phyloP scores from a whole-genome alignment of 2,888 invertebrate genomes.

The Biston stratarius region DNA sequence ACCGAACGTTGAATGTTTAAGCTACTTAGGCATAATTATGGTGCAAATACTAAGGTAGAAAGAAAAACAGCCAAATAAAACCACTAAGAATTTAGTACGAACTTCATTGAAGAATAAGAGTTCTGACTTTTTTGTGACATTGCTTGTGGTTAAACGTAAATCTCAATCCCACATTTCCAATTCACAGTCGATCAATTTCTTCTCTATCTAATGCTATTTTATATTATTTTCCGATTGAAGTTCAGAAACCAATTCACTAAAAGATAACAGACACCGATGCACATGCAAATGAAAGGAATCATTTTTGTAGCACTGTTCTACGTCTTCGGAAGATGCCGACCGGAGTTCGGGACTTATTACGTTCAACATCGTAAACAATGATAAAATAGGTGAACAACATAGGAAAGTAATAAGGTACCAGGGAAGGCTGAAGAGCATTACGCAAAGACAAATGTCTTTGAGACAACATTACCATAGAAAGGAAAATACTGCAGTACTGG shows the following conservation, averaged over 20 bases:
- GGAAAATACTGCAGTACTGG: conserved; percentile 18
- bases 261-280: not conserved
- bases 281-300: not conserved
- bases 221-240: no score
- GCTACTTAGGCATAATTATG: conserved; percentile 1
- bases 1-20: not conserved
- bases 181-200: no score
- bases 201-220: no score
- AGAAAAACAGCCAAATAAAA: no score
- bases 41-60: no score
- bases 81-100: no score
- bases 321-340: conserved; percentile 9
- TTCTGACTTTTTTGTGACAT: no score
- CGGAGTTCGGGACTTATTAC: conserved; percentile 40
- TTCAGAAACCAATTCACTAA: not conserved
- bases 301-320: not conserved
- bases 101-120: no score
- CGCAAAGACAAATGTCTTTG: conserved; percentile 80
- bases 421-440: conserved; percentile 71
- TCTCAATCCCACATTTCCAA: no score
- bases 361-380: conserved; percentile 62
- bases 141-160: no score
- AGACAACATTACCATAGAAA: conserved; percentile 77
- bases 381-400: conserved; percentile 71
- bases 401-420: conserved; percentile 71